These are phyloP conservation scores for Idaea dimidiata DNA, from an alignment of 2,888 invertebrate genomes.

Conservation along the genomic window DNA sequence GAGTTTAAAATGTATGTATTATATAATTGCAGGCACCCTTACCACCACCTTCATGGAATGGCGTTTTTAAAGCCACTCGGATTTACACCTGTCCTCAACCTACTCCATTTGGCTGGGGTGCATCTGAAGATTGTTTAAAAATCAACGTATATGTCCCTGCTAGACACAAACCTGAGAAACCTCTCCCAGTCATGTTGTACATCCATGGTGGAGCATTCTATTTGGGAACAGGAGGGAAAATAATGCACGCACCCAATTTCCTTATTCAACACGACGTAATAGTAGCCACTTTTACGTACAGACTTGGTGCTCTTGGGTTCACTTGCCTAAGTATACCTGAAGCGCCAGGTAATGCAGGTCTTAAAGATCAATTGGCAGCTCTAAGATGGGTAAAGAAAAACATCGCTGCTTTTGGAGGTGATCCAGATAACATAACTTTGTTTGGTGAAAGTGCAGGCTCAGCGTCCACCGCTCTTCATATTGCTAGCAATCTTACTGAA, in stretches of 20 bases:
- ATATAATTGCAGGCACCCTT: conserved; percentile 49
- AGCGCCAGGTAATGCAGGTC: conserved; percentile 60
- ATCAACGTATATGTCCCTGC: conserved; percentile 59
- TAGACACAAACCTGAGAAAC: conserved; percentile 22
- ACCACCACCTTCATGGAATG: conserved; percentile 58
- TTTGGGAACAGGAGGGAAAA: conserved; percentile 58
- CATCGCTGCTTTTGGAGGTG: conserved; percentile 60
- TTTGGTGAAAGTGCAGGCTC: conserved; percentile 65
- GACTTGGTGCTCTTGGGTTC: conserved; percentile 57
- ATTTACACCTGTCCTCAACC: conserved; percentile 36
- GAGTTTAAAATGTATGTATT: conserved; percentile 21
- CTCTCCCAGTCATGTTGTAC: conserved; percentile 60
- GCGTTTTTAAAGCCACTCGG: conserved; percentile 50
- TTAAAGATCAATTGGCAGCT: conserved; percentile 62
- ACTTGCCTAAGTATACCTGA: conserved; percentile 56
- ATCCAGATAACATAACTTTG: conserved; percentile 55
- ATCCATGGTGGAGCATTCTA: conserved; percentile 66
- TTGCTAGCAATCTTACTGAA: conserved; percentile 43
- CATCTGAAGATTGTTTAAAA: conserved; percentile 60
- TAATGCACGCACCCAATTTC: conserved; percentile 53
- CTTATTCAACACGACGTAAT: conserved; percentile 55
- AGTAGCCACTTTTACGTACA: conserved; percentile 61
- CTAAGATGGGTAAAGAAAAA: conserved; percentile 60
- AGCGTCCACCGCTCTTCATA: conserved; percentile 44
- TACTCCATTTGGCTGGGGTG: conserved; percentile 17